Conservation (phyloP, 2,888 invertebrate genomes). For the Sicus ferrugineus region DNA sequence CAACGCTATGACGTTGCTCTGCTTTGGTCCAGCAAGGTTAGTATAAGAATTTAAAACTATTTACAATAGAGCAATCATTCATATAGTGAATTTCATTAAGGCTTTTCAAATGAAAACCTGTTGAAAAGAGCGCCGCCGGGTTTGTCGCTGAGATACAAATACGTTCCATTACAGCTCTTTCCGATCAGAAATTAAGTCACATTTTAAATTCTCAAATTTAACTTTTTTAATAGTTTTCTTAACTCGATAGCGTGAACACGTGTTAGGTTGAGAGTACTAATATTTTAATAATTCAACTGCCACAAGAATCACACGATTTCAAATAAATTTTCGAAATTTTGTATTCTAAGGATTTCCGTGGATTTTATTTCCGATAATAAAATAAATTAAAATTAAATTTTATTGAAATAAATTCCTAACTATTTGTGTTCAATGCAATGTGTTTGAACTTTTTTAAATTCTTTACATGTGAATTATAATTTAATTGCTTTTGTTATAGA, state of each 20-base stretch:
- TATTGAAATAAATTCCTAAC: no score
- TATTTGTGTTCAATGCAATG: neutral
- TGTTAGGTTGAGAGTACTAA: neutral
- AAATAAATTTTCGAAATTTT: no score
- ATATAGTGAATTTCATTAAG: slow-evolving; percentile 2
- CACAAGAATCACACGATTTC: no score
- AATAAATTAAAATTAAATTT: no score
- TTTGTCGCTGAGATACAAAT: neutral
- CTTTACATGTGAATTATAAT: neutral
- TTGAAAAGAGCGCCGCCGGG: neutral
- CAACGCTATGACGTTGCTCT: slow-evolving; percentile 18
- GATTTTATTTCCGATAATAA: no score
- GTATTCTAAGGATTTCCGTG: neutral
- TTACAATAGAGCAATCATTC: neutral
- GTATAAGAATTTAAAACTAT: slow-evolving; percentile 9
- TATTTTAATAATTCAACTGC: neutral
- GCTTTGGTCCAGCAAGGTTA: slow-evolving; percentile 18
- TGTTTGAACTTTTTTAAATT: neutral
- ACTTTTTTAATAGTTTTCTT: neutral
- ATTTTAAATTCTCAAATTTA: neutral
- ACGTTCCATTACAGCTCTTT: neutral
- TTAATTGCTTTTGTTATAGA: neutral
- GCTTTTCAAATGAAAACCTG: slow-evolving; percentile 14
- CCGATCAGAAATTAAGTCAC: neutral
- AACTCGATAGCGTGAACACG: neutral